These are phyloP conservation scores for Flexamia atlantica DNA, from an alignment of 2,888 invertebrate genomes.

Conservation along the genomic window DNA sequence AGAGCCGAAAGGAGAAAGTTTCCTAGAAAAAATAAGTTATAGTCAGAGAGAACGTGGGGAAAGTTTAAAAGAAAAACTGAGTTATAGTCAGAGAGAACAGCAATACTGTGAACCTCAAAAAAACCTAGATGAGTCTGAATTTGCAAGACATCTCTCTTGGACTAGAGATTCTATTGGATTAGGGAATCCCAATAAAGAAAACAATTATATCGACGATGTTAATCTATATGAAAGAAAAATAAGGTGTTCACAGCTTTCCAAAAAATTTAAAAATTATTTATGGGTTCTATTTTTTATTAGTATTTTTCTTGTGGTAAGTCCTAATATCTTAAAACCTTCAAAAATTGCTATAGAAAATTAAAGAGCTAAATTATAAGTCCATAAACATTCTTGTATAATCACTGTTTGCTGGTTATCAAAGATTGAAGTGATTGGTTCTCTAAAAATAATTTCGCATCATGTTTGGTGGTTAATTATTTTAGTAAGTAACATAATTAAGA, in stretches of 20 bases:
- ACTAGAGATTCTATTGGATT: not conserved
- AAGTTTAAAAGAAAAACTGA: not conserved
- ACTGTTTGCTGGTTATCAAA: too few species aligned
- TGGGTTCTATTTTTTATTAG: not conserved
- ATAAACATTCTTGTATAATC: too few species aligned
- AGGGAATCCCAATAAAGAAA: not conserved
- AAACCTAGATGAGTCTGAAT: not conserved
- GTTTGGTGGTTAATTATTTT: too few species aligned
- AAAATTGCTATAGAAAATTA: too few species aligned
- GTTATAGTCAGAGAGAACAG: not conserved
- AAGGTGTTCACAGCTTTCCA: not conserved
- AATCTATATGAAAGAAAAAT: not conserved
- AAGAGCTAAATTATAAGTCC: too few species aligned
- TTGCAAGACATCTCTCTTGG: not conserved
- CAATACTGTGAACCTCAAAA: not conserved
- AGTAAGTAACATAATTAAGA: too few species aligned
- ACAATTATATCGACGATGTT: not conserved
- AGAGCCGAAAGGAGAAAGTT: not conserved
- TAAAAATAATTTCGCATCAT: too few species aligned
- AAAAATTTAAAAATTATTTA: not conserved
- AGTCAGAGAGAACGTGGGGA: not conserved
- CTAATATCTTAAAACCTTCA: not conserved
- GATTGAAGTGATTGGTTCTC: too few species aligned
- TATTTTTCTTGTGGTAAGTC: slow-evolving; percentile 1
- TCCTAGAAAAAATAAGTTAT: not conserved